Evolutionary conservation across 1,140 invertebrate genomes (phyloP), one percentile per base, ranked within the genome.

Genomic region (Cataglyphis hispanica): DNA sequence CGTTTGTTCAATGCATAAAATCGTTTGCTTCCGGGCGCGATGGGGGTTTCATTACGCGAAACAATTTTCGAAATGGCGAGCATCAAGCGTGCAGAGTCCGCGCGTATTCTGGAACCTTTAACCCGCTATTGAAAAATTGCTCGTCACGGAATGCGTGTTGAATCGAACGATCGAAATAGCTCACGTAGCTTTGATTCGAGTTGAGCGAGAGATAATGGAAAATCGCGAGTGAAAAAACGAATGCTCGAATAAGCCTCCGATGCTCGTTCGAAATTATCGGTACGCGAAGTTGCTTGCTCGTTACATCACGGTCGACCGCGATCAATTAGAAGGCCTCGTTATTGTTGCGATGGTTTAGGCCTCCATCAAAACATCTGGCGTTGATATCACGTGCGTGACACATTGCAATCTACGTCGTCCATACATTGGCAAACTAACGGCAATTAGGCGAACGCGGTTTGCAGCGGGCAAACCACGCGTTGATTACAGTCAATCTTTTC

Each of bases 121-220:
- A 74, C 53, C 53, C 16, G 25, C 67, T 72, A 83, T 83, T 83
- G 78, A 83, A 83, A 81, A 83, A 83, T 83, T 67, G 67, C 67
- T 74, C 78, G 67, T 83, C 56, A 74, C 78, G 66, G 78, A 83
- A 83, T 74, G 67, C 66, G 77, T 31, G 84, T 34, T 27, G 61
- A 16, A 60, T 85, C 46, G 76, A 58, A 66, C 75, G 61, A 34
- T 58, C 25, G 37, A 37, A 85, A 58, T 67, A 66, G 58, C 61
- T 66, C 58, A 27, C 83, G 72, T 77, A 63, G 60, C 50, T 83
- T 19, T 7, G 53, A 61, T 1, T 53, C 53, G 67, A 3, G 4
- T 72, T 60, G 37, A 46, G 53, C 53, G 53, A 72, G 50, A 81
- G 56, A 83, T 67, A 83, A 83, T 74, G 67, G 67, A 83, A 83